These are phyloP conservation scores for Lophura nycthemera DNA, from an alignment of 2,113 vertebrate species.

Conservation along the genomic window DNA sequence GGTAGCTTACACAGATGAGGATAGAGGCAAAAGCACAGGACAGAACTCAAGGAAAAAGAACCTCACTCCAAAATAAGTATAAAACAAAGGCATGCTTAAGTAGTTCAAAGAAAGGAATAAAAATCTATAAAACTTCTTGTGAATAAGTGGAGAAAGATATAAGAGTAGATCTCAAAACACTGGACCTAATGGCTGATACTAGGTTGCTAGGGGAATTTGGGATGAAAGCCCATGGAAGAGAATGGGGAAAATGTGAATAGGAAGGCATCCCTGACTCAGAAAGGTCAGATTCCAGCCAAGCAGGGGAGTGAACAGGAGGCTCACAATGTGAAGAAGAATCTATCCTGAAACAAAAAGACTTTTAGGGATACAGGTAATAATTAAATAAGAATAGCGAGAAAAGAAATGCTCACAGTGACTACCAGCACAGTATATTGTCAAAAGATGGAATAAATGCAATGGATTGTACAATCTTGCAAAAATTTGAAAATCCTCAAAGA, in stretches of 20 bases:
- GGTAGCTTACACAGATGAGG: not conserved
- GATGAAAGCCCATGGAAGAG: not conserved
- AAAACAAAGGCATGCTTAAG: not conserved
- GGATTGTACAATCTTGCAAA: not conserved
- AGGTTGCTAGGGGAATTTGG: not conserved
- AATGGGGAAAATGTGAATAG: not conserved
- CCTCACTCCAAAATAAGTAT: not conserved
- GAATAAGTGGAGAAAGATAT: not conserved
- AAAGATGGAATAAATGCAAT: not conserved
- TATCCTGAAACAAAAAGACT: not conserved
- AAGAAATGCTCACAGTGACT: not conserved
- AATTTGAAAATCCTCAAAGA: constrained; percentile 40
- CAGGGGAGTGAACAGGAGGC: not conserved
- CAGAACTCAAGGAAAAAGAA: not conserved
- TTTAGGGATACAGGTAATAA: not conserved
- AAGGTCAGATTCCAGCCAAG: not conserved
- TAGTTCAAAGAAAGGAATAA: not conserved
- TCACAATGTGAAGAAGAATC: not conserved
- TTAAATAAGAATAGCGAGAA: not conserved
- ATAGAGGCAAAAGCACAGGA: not conserved
- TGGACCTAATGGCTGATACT: not conserved
- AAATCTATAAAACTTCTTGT: not conserved
- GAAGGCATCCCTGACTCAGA: not conserved
- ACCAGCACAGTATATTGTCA: not conserved
- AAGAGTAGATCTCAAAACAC: not conserved